Percentiles rank a stretch among this genome's conserved stretches.
Conservation (phyloP, 2,888 invertebrate species). For the Acrobasis repandana region DNA sequence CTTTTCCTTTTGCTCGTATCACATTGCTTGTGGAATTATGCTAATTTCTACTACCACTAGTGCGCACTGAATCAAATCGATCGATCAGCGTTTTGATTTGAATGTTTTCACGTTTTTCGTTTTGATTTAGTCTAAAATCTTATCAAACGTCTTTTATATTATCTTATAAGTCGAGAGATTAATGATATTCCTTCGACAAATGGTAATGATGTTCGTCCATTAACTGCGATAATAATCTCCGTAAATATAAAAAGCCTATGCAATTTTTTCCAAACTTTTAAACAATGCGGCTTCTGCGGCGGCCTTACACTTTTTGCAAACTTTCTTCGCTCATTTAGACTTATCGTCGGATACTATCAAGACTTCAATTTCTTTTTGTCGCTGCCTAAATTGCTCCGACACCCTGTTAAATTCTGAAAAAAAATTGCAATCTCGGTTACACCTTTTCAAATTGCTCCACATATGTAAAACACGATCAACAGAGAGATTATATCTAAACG, state of each 20-base stretch:
- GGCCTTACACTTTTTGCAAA: constrained; percentile 51
- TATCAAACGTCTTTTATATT: background rate
- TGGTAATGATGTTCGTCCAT: background rate
- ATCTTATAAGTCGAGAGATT: background rate
- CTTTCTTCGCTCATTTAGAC: constrained; percentile 53
- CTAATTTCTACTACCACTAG: background rate
- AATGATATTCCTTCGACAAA: background rate
- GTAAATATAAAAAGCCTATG: constrained; percentile 12
- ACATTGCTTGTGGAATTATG: constrained; percentile 24
- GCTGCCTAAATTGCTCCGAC: constrained; percentile 6
- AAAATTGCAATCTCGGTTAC: background rate
- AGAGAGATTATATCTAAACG: constrained; percentile 9
- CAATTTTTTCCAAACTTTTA: constrained; percentile 32
- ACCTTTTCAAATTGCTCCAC: background rate
- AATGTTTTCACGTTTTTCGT: background rate
- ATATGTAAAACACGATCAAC: constrained; percentile 17
- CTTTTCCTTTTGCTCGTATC: constrained; percentile 45
- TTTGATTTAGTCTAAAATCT: background rate
- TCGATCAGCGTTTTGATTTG: background rate
- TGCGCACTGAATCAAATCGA: background rate
- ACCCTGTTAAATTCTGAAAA: background rate
- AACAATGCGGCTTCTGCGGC: constrained; percentile 54
- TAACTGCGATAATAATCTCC: constrained; percentile 7
- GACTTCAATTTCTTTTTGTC: constrained; percentile 3
- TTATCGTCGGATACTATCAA: constrained; percentile 36